These are phyloP conservation scores for Rousettus madagascariensis DNA, from an alignment of 2,797 vertebrate species.

Conservation along the genomic window DNA sequence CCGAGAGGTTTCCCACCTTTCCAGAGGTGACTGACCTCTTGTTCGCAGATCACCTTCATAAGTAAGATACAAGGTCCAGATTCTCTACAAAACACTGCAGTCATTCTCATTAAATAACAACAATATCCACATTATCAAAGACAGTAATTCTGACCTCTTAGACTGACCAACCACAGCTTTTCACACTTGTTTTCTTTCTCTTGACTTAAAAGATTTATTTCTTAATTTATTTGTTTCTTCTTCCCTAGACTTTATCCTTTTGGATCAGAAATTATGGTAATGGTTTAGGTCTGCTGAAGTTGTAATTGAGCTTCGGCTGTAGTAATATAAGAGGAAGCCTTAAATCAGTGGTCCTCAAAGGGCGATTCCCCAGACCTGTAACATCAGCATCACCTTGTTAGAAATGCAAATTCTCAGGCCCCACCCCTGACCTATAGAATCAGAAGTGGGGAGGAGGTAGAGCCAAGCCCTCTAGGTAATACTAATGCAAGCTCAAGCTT, in stretches of 20 bases:
- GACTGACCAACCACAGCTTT: not conserved
- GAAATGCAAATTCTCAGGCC: constrained; percentile 10
- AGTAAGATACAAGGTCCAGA: not conserved
- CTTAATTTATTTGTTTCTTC: constrained; percentile 6
- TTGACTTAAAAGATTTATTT: constrained; percentile 27
- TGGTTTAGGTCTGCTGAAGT: not conserved
- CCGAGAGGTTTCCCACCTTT: not conserved
- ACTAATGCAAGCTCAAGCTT: not conserved
- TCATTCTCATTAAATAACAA: constrained; percentile 21
- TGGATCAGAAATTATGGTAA: not conserved
- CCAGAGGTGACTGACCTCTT: not conserved
- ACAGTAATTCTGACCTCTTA: constrained; percentile 21
- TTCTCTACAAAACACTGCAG: not conserved
- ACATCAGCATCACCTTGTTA: not conserved
- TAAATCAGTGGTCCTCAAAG: constrained; percentile 7
- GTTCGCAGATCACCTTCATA: not conserved
- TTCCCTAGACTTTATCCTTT: constrained; percentile 10
- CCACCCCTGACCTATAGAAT: not conserved
- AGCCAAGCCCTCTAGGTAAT: not conserved
- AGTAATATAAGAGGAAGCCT: not conserved
- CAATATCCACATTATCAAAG: not conserved
- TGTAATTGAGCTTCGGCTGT: not conserved
- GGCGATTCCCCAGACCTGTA: not conserved
- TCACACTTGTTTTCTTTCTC: not conserved
- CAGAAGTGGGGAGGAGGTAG: not conserved